A percentile compares a stretch with the other conserved stretches of the same genome.
These are phyloP conservation scores for Poecilia picta DNA, from an alignment of 2,797 vertebrate species.

Conservation along the genomic window DNA sequence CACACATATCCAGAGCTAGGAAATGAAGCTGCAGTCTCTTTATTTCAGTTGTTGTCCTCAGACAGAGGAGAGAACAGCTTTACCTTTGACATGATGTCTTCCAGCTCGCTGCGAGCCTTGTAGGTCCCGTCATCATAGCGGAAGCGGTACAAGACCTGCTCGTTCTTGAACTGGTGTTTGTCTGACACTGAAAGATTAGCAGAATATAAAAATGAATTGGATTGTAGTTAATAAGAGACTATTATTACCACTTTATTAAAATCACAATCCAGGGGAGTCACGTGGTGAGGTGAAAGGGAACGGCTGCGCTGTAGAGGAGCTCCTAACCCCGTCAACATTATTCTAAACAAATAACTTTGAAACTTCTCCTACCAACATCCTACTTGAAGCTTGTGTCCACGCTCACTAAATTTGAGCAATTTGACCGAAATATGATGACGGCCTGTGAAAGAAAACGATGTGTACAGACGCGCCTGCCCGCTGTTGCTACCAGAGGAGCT, in stretches of 20 bases:
- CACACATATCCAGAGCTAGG: background rate
- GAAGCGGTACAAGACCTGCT: slow-evolving; percentile 97
- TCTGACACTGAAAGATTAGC: slow-evolving; percentile 88
- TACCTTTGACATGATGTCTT: slow-evolving; percentile 98
- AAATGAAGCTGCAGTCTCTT: background rate
- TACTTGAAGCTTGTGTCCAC: too few relatives aligned
- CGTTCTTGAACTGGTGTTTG: slow-evolving; percentile 99
- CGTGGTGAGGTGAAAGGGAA: too few relatives aligned
- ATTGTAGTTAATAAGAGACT: background rate
- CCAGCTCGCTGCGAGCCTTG: slow-evolving; percentile 97
- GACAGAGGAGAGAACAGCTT: too few relatives aligned
- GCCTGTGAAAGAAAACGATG: too few relatives aligned
- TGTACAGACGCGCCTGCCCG: too few relatives aligned
- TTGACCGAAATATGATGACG: too few relatives aligned
- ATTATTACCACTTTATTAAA: background rate
- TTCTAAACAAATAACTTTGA: too few relatives aligned
- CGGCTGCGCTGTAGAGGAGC: too few relatives aligned
- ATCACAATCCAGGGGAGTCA: background rate
- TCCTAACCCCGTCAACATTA: too few relatives aligned
- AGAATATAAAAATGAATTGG: slow-evolving; percentile 15
- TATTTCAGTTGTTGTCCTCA: background rate
- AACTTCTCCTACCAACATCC: too few relatives aligned
- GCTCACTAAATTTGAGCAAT: too few relatives aligned
- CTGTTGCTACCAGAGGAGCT: too few relatives aligned
- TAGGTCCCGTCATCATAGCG: slow-evolving; percentile 98